Evolutionary conservation across 2,888 invertebrate species (phyloP), one percentile per base, ranked within the genome.

Genomic region (Venusia cambrica): DNA sequence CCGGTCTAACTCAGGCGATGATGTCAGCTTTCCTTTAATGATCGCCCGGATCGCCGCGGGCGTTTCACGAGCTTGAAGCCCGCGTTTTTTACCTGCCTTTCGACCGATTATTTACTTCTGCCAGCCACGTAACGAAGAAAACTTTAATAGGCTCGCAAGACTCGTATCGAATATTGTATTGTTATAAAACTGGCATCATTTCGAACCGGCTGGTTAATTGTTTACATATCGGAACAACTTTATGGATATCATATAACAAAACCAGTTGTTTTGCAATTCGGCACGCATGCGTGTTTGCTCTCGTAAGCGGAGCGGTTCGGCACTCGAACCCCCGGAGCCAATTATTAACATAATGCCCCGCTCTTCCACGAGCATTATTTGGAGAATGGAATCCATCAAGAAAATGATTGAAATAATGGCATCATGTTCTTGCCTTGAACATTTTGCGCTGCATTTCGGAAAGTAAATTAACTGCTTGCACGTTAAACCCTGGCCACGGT

Each of bases 1-100:
- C 54, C 44, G 60, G 43, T 63, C 71, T 73, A 75, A 79, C 61
- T 76, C 69, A 41, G 74, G 69, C 80, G 85, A 75, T 87, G 87
- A 87, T 87, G 87, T 87, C 87, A 87, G 80, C 61, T 58, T 64
- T 72, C 73, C 75, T 73, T 71, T 75, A 76, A 75, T 68, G 73
- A 69, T 57, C 59, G 63, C 54, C 37, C 51, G 51, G 48, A 54
- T 61, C 58, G 74, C 76, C 70, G 57, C 63, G 52, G 69, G 73
- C 75, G 64, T 63, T 73, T 73, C 73, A 62, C 68, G 62, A 71
- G 61, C 72, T 64, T 65, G 65, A 71, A 67, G 61, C 51, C 56
- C 58, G 56, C 56, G 44, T 62, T 58, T 62, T 66, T 58, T 52
- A 49, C 48, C 47, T 49, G 55, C 51, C 56, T 54, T 57, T 45